Evolutionary conservation across 2,888 invertebrate genomes (phyloP).

Genomic region (Sialis lutaria): DNA sequence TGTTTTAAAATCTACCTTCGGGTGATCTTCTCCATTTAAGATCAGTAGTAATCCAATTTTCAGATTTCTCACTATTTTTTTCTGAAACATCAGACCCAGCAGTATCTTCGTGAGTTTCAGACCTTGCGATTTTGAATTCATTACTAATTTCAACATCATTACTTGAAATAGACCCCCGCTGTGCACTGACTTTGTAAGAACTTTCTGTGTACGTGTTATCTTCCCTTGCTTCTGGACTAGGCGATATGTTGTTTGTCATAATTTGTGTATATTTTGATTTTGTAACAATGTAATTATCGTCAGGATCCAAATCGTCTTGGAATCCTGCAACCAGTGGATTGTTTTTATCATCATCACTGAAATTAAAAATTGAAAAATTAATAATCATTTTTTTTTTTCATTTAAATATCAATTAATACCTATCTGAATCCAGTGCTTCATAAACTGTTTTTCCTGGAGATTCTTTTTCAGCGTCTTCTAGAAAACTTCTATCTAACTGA

Average conservation of each 20-base stretch:
- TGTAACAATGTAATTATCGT: slow-evolving; percentile 26
- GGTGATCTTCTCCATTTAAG: slow-evolving; percentile 56
- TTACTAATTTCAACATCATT: slow-evolving; percentile 8
- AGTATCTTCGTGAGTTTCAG: slow-evolving; percentile 6
- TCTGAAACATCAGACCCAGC: slow-evolving; percentile 11
- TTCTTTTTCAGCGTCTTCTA: slow-evolving; percentile 38
- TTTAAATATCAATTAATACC: slow-evolving; percentile 20
- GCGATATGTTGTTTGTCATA: slow-evolving; percentile 17
- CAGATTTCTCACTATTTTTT: slow-evolving; percentile 26
- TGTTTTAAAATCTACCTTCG: slow-evolving; percentile 36
- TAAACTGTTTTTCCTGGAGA: slow-evolving; percentile 23
- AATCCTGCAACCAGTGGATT: slow-evolving; percentile 71
- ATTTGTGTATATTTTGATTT: slow-evolving; percentile 19
- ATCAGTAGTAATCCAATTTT: slow-evolving; percentile 45
- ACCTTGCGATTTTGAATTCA: slow-evolving; percentile 14
- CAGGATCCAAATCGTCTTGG: slow-evolving; percentile 67
- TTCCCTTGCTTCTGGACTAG: slow-evolving; percentile 13
- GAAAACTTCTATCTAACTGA: slow-evolving; percentile 54
- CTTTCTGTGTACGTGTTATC: slow-evolving; percentile 13
- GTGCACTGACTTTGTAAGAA: slow-evolving; percentile 19
- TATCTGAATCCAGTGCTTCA: slow-evolving; percentile 32
- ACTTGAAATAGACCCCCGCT: slow-evolving; percentile 21
- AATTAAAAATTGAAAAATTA: slow-evolving; percentile 5
- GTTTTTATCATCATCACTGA: slow-evolving; percentile 48
- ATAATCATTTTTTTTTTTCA: slow-evolving; percentile 1